Evolutionary conservation across 2,113 vertebrate species (phyloP), one percentile per base, ranked within the genome.

Genomic region (Malurus alboscapulatus): DNA sequence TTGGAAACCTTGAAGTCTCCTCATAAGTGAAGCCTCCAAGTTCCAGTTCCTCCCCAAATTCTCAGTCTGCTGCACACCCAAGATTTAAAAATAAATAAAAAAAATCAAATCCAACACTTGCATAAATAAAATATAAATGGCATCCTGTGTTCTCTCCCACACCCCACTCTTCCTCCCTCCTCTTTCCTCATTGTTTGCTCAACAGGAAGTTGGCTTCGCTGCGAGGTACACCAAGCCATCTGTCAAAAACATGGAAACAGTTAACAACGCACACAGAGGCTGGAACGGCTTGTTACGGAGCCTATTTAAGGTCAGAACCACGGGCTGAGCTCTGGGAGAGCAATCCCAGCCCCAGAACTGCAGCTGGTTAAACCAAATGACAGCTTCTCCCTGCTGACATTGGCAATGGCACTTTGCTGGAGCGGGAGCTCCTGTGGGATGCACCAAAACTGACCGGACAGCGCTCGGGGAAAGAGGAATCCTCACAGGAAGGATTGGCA

Each of bases 221-320:
- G 80, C 2, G 89, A 95, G 95, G 93, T 94, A 95, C 94, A 90
- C 94, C 84, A 83, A 97, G 91, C 86, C 95, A 95, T 96, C 96
- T 96, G 97, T 95, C 96, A 95, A 78, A 96, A 97, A 90, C 80
- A 91, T 95, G 96, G 96, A 94, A 94, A 87, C 90, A 86, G 92
- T 94, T 96, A 94, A 91, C 81, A 42, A 26, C 18, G 13, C 27
- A 74, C 88, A 78, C 73, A 65, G 84, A 79, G 77, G 72, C 62
- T 94, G 81, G 91, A 95, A 97, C 66, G 38, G 88, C 88, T 84
- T 67, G 73, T 90, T 77, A 92, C 16, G 1, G 92, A 91, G 53
- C 92, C 92, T 88, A 4, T 75, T 90, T 47, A 80, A 80, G 87
- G 92, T 68, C 87, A 91, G 68, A 71, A 42, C 38, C 81, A 53